Percentiles rank a stretch among this genome's conserved stretches.
Evolutionary conservation across 1,140 invertebrate species (phyloP).

Genomic region (Zaprionus inermis): DNA sequence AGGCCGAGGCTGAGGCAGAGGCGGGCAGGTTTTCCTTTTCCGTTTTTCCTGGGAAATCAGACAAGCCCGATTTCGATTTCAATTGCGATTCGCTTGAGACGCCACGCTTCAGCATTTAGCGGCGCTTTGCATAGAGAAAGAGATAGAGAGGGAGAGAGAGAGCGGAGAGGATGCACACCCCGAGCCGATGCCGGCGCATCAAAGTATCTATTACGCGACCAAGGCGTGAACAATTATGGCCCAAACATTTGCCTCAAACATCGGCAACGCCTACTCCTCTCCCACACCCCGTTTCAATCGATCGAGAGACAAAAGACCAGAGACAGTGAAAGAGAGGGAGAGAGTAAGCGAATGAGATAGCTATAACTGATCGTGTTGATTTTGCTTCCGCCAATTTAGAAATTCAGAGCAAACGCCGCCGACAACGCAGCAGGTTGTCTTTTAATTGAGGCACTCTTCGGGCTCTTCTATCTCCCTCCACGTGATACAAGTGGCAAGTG

Average conservation of each 20-base stretch:
- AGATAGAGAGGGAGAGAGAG: too few species aligned
- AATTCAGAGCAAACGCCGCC: slow-evolving; percentile 41
- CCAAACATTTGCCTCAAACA: slow-evolving; percentile 77
- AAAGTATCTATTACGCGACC: slow-evolving; percentile 64
- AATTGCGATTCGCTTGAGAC: slow-evolving; percentile 31
- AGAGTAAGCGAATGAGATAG: not conserved
- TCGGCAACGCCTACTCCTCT: slow-evolving; percentile 40
- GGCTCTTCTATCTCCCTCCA: slow-evolving; percentile 18
- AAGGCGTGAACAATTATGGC: slow-evolving; percentile 77
- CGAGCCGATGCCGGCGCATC: slow-evolving; percentile 42
- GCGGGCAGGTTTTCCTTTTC: slow-evolving; percentile 11
- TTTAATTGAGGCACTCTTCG: slow-evolving; percentile 59
- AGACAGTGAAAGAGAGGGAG: not conserved
- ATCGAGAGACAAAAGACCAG: not conserved
- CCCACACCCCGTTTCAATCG: not conserved
- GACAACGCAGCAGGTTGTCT: slow-evolving; percentile 68
- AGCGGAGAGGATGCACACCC: not conserved
- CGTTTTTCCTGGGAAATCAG: slow-evolving; percentile 35
- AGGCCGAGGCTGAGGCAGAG: not conserved
- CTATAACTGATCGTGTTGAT: slow-evolving; percentile 5
- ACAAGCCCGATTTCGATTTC: slow-evolving; percentile 2
- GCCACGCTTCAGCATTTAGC: slow-evolving; percentile 66
- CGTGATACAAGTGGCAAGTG: slow-evolving; percentile 55
- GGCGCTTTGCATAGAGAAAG: slow-evolving; percentile 59
- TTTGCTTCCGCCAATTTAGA: slow-evolving; percentile 71